Base-by-base conservation (phyloP, 2,113 vertebrate species). In the Nettapus auritus region DNA sequence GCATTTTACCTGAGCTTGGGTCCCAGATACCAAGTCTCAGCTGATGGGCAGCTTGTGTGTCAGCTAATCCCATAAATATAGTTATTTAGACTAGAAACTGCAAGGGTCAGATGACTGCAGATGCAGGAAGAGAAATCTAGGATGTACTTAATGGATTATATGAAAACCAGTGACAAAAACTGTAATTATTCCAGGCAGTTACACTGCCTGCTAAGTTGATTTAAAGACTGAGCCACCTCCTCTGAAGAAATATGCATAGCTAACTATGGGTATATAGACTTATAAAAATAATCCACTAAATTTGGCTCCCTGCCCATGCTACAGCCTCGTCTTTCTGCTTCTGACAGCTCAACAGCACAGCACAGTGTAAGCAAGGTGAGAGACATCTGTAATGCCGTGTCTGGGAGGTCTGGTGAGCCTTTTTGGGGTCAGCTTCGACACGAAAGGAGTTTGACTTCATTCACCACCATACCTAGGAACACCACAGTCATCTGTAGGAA, bases 121-220 rank as follows among this genome's bases (percentile, higher is more conserved):
- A 86, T 90, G 78, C 8, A 78, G 69, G 82, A 95, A 92, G 82
- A 94, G 55, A 67, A 97, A 94, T 69, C 77, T 59, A 78, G 81
- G 93, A 93, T 75, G 80, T 78, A 74, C 22, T 68, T 92, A 84
- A 91, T 82, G 67, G 42, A 93, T 62, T 94, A 82, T 59, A 81
- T 52, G 42, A 96, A 96, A 94, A 74, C 4, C 23, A 89, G 44
- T 15, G 67, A 88, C 82, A 82, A 91, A 64, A 42, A 67, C 52
- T 94, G 6, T 89, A 96, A 97, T 97, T 97, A 97, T 96, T 94
- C 89, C 87, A 94, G 90, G 78, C 21, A 64, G 48, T 74, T 83
- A 78, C 93, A 53, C 22, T 94, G 46, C 31, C 96, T 97, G 94
- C 74, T 84, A 75, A 38, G 42, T 42, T 90, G 91, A 93, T 91